These are phyloP conservation scores for Ctenosaura bakeri DNA, from an alignment of 2,797 vertebrate species.

Conservation along the genomic window DNA sequence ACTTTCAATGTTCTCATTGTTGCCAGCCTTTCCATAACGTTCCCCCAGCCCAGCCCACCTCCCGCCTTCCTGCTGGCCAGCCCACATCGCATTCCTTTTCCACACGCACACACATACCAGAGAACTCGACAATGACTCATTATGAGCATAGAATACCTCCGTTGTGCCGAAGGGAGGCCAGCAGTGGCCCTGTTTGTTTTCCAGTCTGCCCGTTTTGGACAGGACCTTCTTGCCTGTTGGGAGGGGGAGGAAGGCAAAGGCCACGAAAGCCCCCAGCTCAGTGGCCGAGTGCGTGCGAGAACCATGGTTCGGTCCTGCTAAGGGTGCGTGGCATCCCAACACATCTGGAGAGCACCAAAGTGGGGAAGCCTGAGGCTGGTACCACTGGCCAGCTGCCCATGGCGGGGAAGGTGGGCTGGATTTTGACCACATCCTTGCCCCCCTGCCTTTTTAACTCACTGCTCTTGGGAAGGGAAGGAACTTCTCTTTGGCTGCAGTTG, in stretches of 20 bases:
- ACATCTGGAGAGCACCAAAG: too few relatives aligned
- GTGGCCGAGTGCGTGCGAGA: too few relatives aligned
- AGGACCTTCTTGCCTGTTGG: neutral
- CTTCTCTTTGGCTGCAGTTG: neutral
- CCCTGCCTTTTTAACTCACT: too few relatives aligned
- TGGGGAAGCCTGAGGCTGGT: neutral
- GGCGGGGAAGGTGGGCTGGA: neutral
- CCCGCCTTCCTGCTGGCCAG: too few relatives aligned
- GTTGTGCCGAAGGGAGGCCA: rapidly evolving
- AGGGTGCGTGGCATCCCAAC: too few relatives aligned
- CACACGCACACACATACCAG: too few relatives aligned
- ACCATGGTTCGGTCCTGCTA: too few relatives aligned
- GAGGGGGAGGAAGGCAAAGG: neutral
- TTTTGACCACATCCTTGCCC: too few relatives aligned
- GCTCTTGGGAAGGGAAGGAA: neutral
- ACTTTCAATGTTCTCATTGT: constrained; percentile 19
- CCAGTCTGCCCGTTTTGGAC: neutral
- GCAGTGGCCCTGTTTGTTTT: rapidly evolving
- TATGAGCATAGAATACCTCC: neutral
- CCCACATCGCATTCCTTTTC: neutral
- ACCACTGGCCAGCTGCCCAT: neutral
- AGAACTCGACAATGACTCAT: neutral
- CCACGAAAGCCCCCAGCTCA: neutral
- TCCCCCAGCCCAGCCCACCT: too few relatives aligned
- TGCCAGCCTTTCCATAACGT: too few relatives aligned